phyloP scores from a whole-genome alignment of 1,140 invertebrate genomes.

The Platyscapa corneri region DNA sequence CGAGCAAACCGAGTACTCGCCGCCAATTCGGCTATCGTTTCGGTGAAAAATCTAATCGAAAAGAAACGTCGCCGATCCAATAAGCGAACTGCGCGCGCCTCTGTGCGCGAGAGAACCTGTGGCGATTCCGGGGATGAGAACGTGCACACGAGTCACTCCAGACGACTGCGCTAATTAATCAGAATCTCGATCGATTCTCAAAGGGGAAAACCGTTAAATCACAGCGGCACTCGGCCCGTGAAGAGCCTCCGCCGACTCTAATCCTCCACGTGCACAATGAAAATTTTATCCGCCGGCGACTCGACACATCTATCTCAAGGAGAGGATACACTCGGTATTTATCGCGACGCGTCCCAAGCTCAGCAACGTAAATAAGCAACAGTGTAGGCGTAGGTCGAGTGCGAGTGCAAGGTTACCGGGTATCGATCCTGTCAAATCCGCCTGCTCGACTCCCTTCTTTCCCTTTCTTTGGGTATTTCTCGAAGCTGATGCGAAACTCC shows the following conservation, averaged over 20 bases:
- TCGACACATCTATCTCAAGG: neutral
- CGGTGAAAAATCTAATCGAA: no score
- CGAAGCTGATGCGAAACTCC: neutral
- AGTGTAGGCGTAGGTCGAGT: constrained; percentile 30
- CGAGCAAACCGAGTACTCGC: no score
- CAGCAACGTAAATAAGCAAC: no score
- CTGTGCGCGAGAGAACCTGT: no score
- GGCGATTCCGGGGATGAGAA: neutral
- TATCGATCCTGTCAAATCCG: constrained; percentile 35
- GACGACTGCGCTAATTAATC: constrained; percentile 36
- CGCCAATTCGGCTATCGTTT: no score
- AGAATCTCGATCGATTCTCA: constrained; percentile 39
- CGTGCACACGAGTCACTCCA: constrained; percentile 33
- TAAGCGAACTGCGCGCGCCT: no score
- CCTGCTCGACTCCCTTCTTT: neutral
- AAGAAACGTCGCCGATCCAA: neutral
- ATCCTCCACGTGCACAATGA: neutral
- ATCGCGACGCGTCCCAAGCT: no score
- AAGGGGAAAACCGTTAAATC: neutral
- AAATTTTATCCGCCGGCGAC: neutral
- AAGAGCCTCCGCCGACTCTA: neutral
- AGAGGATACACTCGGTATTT: no score
- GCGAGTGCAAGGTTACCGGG: constrained; percentile 50
- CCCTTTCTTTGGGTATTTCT: neutral
- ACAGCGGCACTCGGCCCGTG: neutral